Base-by-base conservation (phyloP, 2,888 invertebrate species). In the Argynnis bischoffii region DNA sequence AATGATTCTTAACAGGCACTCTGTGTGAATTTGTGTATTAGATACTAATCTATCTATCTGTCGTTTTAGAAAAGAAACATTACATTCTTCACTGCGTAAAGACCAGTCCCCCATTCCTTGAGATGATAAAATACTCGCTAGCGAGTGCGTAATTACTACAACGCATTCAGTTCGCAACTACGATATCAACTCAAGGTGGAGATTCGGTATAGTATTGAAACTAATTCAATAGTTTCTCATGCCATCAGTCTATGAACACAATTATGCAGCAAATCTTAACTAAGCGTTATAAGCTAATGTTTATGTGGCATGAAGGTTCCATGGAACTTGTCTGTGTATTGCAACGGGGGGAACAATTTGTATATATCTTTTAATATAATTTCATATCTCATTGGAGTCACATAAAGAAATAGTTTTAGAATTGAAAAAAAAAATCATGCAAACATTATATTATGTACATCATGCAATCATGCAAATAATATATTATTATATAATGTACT, bases 231-330 rank as follows among this genome's bases (percentile, higher is more conserved):
- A 59, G 31, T 59, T 59, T 53, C 41, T 18, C 51, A 61, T 41
- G 51, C 61, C 61, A 61, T 92, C 92, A 90, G 89, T 90, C 91
- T 89, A 88, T 92, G 89, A 92, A 91, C 92, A 92, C 92, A 92
- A 90, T 90, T 85, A 88, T 87, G 87, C 91, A 88, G 88, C 90
- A 84, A 89, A 90, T 86, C 92, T 92, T 92, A 92, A 76, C 91
- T 91, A 92, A 92, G 92, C 92, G 84, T 91, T 92, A 92, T 75
- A 92, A 92, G 91, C 92, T 92, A 92, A 86, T 87, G 81, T 90
- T 85, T 88, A 90, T 86, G 92, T 91, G 90, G 92, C 92, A 91
- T 92, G 83, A 90, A 87, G 82, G 85, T 82, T 81, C 81, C 75
- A 85, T 87, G 87, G 89, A 89, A 87, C 86, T 83, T 82, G 83